Evolutionary conservation across 2,888 invertebrate species (phyloP), one percentile per base, ranked within the genome.

Genomic region (Lasiommata megera): DNA sequence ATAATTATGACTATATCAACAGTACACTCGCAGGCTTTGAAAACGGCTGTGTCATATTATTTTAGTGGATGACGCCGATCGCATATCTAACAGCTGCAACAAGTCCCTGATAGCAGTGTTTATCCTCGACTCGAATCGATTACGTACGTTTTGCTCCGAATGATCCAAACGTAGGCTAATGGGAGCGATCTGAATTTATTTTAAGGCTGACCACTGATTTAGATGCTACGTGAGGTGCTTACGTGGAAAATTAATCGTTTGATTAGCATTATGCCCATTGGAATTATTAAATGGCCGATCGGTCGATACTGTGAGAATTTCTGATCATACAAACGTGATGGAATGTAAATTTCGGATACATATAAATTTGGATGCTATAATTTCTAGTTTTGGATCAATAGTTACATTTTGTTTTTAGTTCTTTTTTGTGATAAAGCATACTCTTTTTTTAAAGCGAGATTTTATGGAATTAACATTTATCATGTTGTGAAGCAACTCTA

Each of bases 1-100:
- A 77, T 74, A 87, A 87, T 84, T 80, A 68, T 66, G 77, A 79
- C 76, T 77, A 65, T 65, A 64, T 66, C 61, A 61, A 70, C 67
- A 62, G 67, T 64, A 63, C 66, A 76, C 63, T 60, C 58, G 29
- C 48, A 79, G 77, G 79, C 79, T 74, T 82, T 82, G 79, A 88
- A 90, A 89, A 68, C 71, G 88, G 88, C 89, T 89, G 82, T 88
- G 89, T 89, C 90, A 89, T 89, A 89, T 88, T 88, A 88, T 88
- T 88, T 89, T 87, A 90, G 89, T 85, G 89, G 88, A 83, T 87
- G 86, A 86, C 84, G 84, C 79, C 80, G 83, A 74, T 80, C 82
- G 77, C 73, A 77, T 78, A 79, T 79, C 84, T 84, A 86, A 84
- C 88, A 89, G 87, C 88, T 90, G 89, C 88, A 80, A 76, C 76